These are phyloP conservation scores for Cotesia vestalis DNA, from an alignment of 1,140 invertebrate species.

Conservation along the genomic window DNA sequence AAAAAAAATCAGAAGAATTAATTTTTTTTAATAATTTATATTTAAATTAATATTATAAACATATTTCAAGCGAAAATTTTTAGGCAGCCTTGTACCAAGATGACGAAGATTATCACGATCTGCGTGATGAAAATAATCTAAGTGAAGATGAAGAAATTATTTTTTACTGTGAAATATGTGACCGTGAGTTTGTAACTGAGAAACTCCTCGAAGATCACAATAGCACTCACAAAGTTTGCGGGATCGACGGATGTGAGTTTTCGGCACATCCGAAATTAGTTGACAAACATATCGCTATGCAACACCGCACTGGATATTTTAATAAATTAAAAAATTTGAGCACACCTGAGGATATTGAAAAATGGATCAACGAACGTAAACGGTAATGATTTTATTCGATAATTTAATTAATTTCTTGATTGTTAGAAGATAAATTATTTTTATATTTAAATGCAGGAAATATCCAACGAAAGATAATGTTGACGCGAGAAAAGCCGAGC, in stretches of 20 bases:
- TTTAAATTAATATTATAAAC: neutral
- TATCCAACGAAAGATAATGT: slow-evolving; percentile 79
- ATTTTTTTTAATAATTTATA: neutral
- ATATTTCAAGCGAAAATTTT: slow-evolving; percentile 46
- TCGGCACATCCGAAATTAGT: slow-evolving; percentile 81
- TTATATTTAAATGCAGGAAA: slow-evolving; percentile 51
- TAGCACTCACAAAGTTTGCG: slow-evolving; percentile 76
- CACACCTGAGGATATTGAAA: slow-evolving; percentile 80
- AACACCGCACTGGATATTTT: slow-evolving; percentile 82
- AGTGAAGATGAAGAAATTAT: slow-evolving; percentile 43
- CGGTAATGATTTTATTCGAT: slow-evolving; percentile 61
- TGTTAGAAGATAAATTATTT: slow-evolving; percentile 16
- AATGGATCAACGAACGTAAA: slow-evolving; percentile 83
- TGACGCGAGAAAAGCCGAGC: slow-evolving; percentile 70
- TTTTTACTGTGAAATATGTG: slow-evolving; percentile 79
- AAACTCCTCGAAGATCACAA: slow-evolving; percentile 73
- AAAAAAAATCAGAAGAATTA: neutral
- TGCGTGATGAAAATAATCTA: slow-evolving; percentile 44
- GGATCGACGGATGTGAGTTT: slow-evolving; percentile 83
- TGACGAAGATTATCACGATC: slow-evolving; percentile 46
- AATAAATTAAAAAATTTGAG: slow-evolving; percentile 77
- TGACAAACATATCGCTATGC: slow-evolving; percentile 80
- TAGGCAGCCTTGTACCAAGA: slow-evolving; percentile 52
- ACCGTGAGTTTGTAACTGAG: slow-evolving; percentile 72
- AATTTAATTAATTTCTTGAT: slow-evolving; percentile 16